Base-by-base conservation (phyloP, 2,113 vertebrate genomes). In the Acinonyx jubatus region DNA sequence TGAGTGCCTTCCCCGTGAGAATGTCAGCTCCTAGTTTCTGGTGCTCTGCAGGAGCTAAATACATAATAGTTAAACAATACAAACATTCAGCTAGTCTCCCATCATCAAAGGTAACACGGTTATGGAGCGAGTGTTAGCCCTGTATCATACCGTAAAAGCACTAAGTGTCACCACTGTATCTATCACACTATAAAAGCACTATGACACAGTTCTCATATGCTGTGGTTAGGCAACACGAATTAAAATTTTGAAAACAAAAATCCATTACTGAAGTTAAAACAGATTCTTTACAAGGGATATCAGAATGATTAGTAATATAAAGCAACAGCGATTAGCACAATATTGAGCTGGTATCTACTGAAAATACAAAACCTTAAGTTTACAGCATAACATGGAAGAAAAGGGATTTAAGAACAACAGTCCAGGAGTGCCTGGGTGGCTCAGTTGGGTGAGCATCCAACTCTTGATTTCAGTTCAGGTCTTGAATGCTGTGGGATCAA, bases 171-270 rank as follows among this genome's bases (percentile, higher is more conserved):
- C 45, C 45, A 45, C 45, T 45, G 45, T 0, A 45, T 45, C 8
- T 76, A 81, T 4, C 45, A 61, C 4, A 38, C 41, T 48, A 1
- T 1, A n/a, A 45, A n/a, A 55, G 52, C 48, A 36, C 71, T 27
- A 18, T 27, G 4, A 29, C 48, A 76, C 1, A 48, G n/a, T 36
- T 13, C 45, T 69, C 31, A 48, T 21, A 55, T 2, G 38, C 36
- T n/a, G 7, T 12, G 36, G 63, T 23, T 23, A 74, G 61, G 13
- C 33, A 63, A 45, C 1, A 15, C 12, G 12, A 92, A 29, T 63
- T 83, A 63, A 52, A 52, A 36, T 27, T 89, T 82, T 48, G 65
- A 87, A 92, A 94, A 41, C 25, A 73, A 86, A 95, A 94, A 57
- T 27, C 68, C 36, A 85, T 33, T 45, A 68, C 48, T 78, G 55